A percentile compares a stretch with the other conserved stretches of the same genome.
These are phyloP conservation scores for Drosophila austrosaltans DNA, from an alignment of 2,888 invertebrate genomes.

Conservation along the genomic window DNA sequence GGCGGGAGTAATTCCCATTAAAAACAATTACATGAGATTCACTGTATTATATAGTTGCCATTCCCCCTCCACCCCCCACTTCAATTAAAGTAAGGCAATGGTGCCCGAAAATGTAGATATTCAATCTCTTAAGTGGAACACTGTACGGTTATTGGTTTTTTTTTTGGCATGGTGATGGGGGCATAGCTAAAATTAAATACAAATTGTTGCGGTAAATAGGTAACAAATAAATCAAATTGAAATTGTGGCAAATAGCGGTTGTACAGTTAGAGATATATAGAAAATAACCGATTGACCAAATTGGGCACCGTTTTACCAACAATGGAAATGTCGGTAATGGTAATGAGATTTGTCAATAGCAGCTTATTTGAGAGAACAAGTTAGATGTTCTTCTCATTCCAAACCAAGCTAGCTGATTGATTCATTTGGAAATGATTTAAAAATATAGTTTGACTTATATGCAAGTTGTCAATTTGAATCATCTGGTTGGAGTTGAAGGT, in stretches of 20 bases:
- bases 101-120: conserved; percentile 21
- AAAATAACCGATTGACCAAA: conserved; percentile 40
- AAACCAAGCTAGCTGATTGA: background rate
- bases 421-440: background rate
- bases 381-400: background rate
- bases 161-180: conserved; percentile 32
- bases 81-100: conserved; percentile 36
- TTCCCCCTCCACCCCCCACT: conserved; percentile 29
- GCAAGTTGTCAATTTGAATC: background rate
- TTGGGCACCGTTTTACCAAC: conserved; percentile 33
- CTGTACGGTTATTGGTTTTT: conserved; percentile 61
- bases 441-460: background rate
- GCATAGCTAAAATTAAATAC: conserved; percentile 53
- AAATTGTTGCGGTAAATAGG: conserved; percentile 65
- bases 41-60: conserved; percentile 11
- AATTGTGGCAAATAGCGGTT: conserved; percentile 71
- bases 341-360: conserved; percentile 12
- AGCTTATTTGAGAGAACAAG: background rate
- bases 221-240: conserved; percentile 70
- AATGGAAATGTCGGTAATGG: conserved; percentile 17
- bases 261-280: conserved; percentile 49
- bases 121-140: conserved; percentile 58
- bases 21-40: conserved; percentile 68
- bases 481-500: conserved; percentile 5
- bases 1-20: conserved; percentile 50